Conservation (phyloP, 2,888 invertebrate species). For the Euplexia lucipara region DNA sequence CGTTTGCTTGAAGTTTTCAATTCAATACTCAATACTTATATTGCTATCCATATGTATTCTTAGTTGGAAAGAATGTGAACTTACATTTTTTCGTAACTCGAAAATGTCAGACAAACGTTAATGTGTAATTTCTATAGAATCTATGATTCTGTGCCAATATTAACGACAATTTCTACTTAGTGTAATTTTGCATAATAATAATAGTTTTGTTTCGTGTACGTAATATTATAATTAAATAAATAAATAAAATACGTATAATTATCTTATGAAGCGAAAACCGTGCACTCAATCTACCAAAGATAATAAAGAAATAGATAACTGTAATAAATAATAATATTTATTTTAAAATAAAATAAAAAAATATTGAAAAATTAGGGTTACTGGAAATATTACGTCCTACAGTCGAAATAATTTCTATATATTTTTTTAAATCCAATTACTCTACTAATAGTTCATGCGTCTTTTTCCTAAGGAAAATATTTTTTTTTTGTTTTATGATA, state of each 20-base stretch:
- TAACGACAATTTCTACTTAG: constrained; percentile 60
- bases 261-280: constrained; percentile 70
- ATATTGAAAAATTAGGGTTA: constrained; percentile 62
- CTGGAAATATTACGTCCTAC: constrained; percentile 58
- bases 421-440: constrained; percentile 50
- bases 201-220: constrained; percentile 38
- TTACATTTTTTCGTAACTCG: too few species aligned
- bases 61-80: too few species aligned
- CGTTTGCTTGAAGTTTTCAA: constrained; percentile 9
- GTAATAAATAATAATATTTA: constrained; percentile 34
- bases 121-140: constrained; percentile 25
- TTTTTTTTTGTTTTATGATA: constrained; percentile 48
- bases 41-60: too few species aligned
- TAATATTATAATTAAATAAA: constrained; percentile 54
- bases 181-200: constrained; percentile 43
- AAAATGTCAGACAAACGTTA: constrained; percentile 26
- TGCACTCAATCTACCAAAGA: constrained; percentile 71
- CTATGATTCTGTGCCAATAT: constrained; percentile 57
- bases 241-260: constrained; percentile 57
- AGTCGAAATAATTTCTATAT: constrained; percentile 16
- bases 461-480: constrained; percentile 54
- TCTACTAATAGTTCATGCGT: constrained; percentile 56
- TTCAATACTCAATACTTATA: too few species aligned
- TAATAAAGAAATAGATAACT: constrained; percentile 44
- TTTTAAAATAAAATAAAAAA: constrained; percentile 34